Evolutionary conservation across 2,113 vertebrate species (phyloP).

Genomic region (Monopterus albus): DNA sequence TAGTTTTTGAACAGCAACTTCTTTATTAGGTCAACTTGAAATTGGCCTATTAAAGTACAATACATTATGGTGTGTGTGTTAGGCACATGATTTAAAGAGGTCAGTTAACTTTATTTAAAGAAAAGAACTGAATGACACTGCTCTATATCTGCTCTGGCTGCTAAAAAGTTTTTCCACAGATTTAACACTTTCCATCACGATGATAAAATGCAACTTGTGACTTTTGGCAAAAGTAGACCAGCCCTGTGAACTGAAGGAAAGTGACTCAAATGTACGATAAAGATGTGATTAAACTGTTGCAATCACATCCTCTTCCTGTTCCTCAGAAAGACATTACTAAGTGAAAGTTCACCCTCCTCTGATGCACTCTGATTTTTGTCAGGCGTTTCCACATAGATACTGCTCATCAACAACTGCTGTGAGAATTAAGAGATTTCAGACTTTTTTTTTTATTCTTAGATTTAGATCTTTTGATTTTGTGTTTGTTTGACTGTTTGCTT

Average conservation of each 20-base stretch:
- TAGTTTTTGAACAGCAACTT: slow-evolving; percentile 1
- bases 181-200: neutral
- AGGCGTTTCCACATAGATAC: slow-evolving; percentile 7
- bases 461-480: no score
- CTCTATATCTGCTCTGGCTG: no score
- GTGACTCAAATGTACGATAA: neutral
- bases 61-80: no score
- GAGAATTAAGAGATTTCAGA: no score
- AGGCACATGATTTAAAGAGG: neutral
- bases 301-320: slow-evolving; percentile 58
- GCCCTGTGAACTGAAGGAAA: neutral
- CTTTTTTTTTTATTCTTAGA: no score
- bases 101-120: neutral
- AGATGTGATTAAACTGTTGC: slow-evolving; percentile 18
- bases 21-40: neutral
- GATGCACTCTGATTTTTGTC: slow-evolving; percentile 19
- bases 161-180: neutral
- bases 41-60: neutral
- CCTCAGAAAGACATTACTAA: slow-evolving; percentile 44
- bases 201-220: neutral
- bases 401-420: no score
- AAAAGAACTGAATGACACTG: no score
- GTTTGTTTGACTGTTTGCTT: no score
- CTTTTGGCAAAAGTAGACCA: neutral
- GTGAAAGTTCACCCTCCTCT: slow-evolving; percentile 48